phyloP scores from a whole-genome alignment of 92 coral and sea anemone species.

The Porites evermanni region DNA sequence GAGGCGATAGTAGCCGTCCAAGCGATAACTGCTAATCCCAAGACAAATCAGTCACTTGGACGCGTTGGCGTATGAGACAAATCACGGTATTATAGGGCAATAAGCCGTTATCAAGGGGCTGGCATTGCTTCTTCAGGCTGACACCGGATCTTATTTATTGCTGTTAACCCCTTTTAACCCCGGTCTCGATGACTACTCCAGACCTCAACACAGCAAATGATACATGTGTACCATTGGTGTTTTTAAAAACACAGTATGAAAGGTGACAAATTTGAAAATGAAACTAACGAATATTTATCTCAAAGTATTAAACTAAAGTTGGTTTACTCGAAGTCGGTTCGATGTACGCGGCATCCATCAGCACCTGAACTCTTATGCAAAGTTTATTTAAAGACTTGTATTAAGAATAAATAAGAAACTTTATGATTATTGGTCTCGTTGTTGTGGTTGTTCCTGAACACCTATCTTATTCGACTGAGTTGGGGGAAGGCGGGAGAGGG shows the following conservation, averaged over 20 bases:
- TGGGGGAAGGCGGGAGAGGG: too few species aligned
- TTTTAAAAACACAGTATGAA: not conserved
- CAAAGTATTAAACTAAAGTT: not conserved
- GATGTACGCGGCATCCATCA: not conserved
- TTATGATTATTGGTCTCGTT: too few species aligned
- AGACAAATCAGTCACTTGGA: slow-evolving; percentile 94
- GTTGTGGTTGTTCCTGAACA: too few species aligned
- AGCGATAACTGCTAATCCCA: slow-evolving; percentile 95
- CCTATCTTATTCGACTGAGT: too few species aligned
- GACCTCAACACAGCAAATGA: not conserved
- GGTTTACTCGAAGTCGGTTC: slow-evolving; percentile 4
- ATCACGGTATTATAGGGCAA: not conserved
- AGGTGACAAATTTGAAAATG: not conserved
- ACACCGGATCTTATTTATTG: slow-evolving; percentile 13
- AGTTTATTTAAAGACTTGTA: too few species aligned
- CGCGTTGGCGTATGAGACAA: slow-evolving; percentile 74
- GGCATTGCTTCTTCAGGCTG: slow-evolving; percentile 2
- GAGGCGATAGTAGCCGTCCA: slow-evolving; percentile 98
- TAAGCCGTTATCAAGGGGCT: not conserved
- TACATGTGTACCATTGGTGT: not conserved
- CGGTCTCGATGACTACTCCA: not conserved
- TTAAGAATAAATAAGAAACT: too few species aligned
- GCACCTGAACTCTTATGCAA: too few species aligned
- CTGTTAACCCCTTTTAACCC: not conserved
- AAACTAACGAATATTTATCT: slow-evolving; percentile 8